Conservation (phyloP, 2,113 vertebrate species). For the Dascyllus trimaculatus region DNA sequence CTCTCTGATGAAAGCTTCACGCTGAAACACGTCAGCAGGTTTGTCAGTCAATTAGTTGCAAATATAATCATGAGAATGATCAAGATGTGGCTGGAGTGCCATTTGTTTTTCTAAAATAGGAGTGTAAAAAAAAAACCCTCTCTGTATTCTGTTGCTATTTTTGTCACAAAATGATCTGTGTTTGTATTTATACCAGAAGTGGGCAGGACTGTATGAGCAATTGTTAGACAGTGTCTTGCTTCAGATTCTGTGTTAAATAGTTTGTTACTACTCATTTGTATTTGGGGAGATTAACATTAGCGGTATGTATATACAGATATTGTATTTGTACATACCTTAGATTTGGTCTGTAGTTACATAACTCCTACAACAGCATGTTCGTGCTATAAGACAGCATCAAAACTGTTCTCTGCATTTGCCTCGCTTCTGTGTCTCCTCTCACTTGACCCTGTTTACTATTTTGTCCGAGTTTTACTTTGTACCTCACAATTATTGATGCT, state of each 20-base stretch:
- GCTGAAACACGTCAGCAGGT: not conserved
- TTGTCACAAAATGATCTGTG: not conserved
- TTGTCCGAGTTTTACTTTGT: conserved; percentile 49
- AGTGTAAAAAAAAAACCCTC: no score
- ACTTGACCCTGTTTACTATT: conserved; percentile 46
- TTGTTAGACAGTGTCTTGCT: no score
- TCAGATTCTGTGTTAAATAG: no score
- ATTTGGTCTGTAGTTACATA: conserved; percentile 51
- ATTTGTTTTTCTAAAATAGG: not conserved
- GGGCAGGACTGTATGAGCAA: not conserved
- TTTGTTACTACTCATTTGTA: not conserved
- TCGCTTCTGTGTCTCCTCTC: conserved; percentile 25
- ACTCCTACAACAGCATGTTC: conserved; percentile 34
- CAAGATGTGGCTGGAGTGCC: not conserved
- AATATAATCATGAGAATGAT: conserved; percentile 13
- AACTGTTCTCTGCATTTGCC: conserved; percentile 32
- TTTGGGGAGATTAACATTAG: not conserved
- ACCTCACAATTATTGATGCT: conserved; percentile 41
- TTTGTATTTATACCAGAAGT: not conserved
- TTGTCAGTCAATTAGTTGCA: not conserved
- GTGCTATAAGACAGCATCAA: conserved; percentile 16
- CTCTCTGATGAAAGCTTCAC: conserved; percentile 15
- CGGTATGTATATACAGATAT: not conserved
- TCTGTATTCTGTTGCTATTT: not conserved
- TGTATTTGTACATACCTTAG: conserved; percentile 11